Conservation (phyloP, 2,888 invertebrate species). For the Margaritifera margaritifera region DNA sequence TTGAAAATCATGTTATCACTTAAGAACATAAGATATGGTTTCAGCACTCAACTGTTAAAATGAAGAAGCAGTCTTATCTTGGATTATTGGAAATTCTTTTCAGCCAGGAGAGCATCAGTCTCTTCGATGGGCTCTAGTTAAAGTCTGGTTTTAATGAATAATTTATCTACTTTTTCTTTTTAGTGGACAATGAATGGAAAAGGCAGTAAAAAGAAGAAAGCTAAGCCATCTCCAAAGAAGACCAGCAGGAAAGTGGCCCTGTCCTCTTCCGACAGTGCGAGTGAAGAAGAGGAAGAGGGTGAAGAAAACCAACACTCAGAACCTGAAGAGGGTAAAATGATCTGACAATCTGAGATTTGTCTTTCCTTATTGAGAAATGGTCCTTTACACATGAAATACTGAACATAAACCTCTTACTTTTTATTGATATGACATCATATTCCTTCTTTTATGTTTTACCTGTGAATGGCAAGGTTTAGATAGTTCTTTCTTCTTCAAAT, state of each 20-base stretch:
- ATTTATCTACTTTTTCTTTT: background rate
- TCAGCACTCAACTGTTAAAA: no score
- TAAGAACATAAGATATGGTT: no score
- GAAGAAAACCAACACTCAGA: conserved; percentile 60
- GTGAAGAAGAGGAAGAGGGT: conserved; percentile 47
- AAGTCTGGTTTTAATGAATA: background rate
- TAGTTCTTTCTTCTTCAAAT: no score
- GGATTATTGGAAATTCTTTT: background rate
- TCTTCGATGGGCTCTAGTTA: background rate
- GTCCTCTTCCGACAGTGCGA: conserved; percentile 67
- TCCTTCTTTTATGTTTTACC: no score
- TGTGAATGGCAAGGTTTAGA: no score
- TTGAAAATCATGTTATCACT: no score
- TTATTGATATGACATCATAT: no score
- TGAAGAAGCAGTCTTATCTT: no score
- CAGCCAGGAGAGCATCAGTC: background rate
- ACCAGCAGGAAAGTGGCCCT: conserved; percentile 57
- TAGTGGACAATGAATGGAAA: conserved; percentile 69
- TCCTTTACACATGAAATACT: background rate
- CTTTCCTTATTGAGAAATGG: background rate
- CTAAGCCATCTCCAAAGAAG: conserved; percentile 55
- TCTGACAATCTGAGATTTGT: background rate
- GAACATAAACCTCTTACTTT: background rate
- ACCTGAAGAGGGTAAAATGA: conserved; percentile 67
- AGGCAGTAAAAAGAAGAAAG: conserved; percentile 59